Evolutionary conservation across 1,140 invertebrate genomes (phyloP), one percentile per base, ranked within the genome.

Genomic region (Hyles vespertilio): DNA sequence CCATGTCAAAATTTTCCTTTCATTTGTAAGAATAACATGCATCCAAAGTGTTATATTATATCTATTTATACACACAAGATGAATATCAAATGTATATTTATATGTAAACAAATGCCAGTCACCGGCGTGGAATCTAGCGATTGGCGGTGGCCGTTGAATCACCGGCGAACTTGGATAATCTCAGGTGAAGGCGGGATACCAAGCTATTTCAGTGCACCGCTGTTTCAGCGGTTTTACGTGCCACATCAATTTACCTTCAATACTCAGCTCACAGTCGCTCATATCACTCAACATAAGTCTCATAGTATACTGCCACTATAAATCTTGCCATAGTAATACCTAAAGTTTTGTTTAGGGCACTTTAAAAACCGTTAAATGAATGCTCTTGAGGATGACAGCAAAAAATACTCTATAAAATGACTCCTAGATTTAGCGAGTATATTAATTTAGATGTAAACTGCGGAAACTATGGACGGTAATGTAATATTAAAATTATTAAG

Each of bases 161-260:
- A 68, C 53, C 56, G 40, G 55, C 56, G 56, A 65, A 61, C 55
- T 58, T 61, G 56, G 50, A 57, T 54, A 58, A 59, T 62, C 44
- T 59, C 61, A 67, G 65, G 65, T 67, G 56, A 48, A 56, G 9
- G 44, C 54, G 58, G 32, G 8, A 54, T 56, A 43, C 40, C 58
- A 9, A n/a, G 54, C 62, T 60, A 67, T 63, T 67, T 63, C 49
- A 60, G 60, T 56, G 57, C 50, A 53, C 46, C 34, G 47, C 48
- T 44, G 12, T 34, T 52, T 44, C 43, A 33, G 22, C 10, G 9
- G 11, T 33, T 22, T 32, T 34, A 3, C n/a, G n/a, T 7, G 50
- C 10, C 45, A 50, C 45, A 46, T 61, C 51, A 51, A 46, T 34
- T 43, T 36, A 47, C 54, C 54, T 33, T 36, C 32, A 56, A 57